A percentile compares a stretch with the other conserved stretches of the same genome.
Evolutionary conservation across 2,797 vertebrate species (phyloP).

Genomic region (Lutra lutra): DNA sequence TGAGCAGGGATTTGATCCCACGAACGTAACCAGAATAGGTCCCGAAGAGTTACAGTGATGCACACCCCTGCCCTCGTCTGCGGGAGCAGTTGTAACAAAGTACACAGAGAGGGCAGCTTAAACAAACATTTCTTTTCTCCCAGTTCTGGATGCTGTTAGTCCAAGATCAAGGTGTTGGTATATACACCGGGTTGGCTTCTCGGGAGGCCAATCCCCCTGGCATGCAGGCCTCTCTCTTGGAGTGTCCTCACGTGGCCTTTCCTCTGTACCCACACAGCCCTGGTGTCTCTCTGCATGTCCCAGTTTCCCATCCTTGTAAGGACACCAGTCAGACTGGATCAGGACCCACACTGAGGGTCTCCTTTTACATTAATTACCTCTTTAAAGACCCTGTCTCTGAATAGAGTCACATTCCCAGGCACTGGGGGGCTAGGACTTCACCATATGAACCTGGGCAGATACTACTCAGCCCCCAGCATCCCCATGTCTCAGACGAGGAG

Average conservation of each 20-base stretch:
- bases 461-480: not conserved
- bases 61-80: not conserved
- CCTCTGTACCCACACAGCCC: no score
- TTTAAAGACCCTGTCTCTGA: not conserved
- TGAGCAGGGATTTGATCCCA: not conserved
- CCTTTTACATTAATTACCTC: not conserved
- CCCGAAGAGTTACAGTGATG: no score
- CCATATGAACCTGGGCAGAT: not conserved
- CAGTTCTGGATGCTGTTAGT: not conserved
- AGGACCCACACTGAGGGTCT: not conserved
- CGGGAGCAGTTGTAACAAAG: not conserved
- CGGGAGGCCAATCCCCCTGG: not conserved
- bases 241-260: not conserved
- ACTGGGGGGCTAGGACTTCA: not conserved
- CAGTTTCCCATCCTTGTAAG: not conserved
- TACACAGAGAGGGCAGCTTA: not conserved
- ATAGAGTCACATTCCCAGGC: not conserved
- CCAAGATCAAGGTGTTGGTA: not conserved
- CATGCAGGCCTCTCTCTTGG: fast-evolving
- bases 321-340: not conserved
- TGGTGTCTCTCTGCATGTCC: not conserved
- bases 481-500: not conserved
- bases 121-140: not conserved
- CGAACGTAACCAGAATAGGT: not conserved
- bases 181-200: not conserved